Percentiles rank a stretch among this genome's conserved stretches.
These are phyloP conservation scores for Galeruca laticollis DNA, from an alignment of 2,888 invertebrate genomes.

Conservation along the genomic window DNA sequence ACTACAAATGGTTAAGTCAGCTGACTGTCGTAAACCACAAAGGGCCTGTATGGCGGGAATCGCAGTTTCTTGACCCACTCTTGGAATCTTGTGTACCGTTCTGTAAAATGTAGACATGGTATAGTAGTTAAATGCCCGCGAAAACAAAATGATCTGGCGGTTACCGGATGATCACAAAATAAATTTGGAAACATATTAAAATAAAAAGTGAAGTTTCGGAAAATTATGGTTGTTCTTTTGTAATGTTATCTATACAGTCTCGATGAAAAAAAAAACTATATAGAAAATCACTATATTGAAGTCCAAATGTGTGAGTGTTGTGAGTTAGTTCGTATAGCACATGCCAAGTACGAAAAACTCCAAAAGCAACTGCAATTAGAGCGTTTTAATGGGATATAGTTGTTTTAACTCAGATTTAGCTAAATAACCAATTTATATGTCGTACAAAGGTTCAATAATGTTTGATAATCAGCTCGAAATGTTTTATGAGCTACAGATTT, in stretches of 20 bases:
- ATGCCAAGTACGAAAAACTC: too few relatives aligned
- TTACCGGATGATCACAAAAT: constrained; percentile 10
- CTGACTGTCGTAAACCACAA: constrained; percentile 48
- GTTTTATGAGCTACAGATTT: too few relatives aligned
- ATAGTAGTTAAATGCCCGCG: constrained; percentile 16
- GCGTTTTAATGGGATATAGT: too few relatives aligned
- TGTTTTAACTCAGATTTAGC: too few relatives aligned
- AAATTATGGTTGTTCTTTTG: neutral
- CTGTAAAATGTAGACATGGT: constrained; percentile 13
- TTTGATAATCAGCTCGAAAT: too few relatives aligned
- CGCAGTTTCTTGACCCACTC: constrained; percentile 47
- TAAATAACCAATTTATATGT: too few relatives aligned
- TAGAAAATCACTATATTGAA: too few relatives aligned
- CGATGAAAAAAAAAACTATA: too few relatives aligned
- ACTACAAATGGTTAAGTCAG: constrained; percentile 48
- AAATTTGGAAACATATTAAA: neutral
- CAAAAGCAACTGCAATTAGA: too few relatives aligned
- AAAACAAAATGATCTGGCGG: constrained; percentile 6
- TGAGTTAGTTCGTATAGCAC: too few relatives aligned
- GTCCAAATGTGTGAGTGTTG: too few relatives aligned
- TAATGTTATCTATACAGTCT: neutral
- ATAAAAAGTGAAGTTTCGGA: neutral
- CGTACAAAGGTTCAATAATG: too few relatives aligned
- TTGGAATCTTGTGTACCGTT: constrained; percentile 44
- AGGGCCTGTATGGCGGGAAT: constrained; percentile 45